Conservation (phyloP, 2,113 vertebrate species). For the Microtus oregoni region DNA sequence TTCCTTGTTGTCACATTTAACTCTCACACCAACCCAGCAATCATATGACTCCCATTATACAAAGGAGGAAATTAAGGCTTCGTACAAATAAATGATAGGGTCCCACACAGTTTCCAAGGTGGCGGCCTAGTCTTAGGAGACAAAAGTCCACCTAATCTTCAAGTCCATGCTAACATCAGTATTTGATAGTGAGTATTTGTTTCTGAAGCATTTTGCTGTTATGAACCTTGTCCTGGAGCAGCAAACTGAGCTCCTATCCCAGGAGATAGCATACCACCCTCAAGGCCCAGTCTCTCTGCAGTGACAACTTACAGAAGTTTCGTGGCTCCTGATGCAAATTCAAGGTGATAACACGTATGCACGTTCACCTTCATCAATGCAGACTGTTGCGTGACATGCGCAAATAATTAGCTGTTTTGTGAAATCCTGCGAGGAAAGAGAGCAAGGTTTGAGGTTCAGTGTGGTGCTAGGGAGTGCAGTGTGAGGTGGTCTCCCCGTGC, state of each 20-base stretch:
- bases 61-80: neutral
- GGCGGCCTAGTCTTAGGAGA: neutral
- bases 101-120: neutral
- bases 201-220: neutral
- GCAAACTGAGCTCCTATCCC: neutral
- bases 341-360: neutral
- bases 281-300: neutral
- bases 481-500: accelerated
- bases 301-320: neutral
- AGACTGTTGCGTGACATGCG: neutral
- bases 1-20: neutral
- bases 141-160: neutral
- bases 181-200: neutral
- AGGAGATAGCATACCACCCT: neutral
- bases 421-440: neutral
- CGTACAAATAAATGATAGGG: neutral
- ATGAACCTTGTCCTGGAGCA: neutral
- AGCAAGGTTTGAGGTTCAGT: neutral
- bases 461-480: neutral
- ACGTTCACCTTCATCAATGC: neutral
- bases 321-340: neutral
- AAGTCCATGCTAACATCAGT: neutral
- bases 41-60: neutral
- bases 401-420: neutral
- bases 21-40: neutral